Percentiles rank a stretch among this genome's conserved stretches.
Conservation (phyloP, 2,797 vertebrate genomes). For the Gambusia yucatana region DNA sequence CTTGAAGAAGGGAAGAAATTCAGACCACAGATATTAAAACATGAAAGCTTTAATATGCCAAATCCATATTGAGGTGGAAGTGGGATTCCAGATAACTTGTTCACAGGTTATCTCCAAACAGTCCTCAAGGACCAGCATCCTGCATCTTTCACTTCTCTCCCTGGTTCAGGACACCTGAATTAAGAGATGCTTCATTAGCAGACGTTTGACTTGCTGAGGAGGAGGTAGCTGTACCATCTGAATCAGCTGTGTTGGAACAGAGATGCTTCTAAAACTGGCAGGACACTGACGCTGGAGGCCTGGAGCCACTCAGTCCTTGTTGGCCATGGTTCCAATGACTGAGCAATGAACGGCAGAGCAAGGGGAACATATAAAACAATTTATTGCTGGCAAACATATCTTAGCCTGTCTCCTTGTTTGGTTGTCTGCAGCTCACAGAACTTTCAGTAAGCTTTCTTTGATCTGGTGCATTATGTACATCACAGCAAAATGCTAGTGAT, state of each 20-base stretch:
- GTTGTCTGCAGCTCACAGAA: too few relatives aligned
- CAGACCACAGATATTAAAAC: neutral
- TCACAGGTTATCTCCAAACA: too few relatives aligned
- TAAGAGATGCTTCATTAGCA: neutral
- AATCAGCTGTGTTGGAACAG: neutral
- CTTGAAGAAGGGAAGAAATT: neutral
- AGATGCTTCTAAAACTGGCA: neutral
- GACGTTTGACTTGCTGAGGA: neutral
- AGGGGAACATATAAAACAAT: too few relatives aligned
- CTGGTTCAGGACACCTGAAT: neutral
- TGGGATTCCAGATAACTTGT: too few relatives aligned
- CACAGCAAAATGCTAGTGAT: neutral
- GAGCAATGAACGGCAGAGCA: too few relatives aligned
- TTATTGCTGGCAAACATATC: too few relatives aligned
- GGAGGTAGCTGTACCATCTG: neutral
- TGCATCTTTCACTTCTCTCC: neutral
- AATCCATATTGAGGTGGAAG: neutral
- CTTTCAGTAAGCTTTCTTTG: too few relatives aligned
- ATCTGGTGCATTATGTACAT: too few relatives aligned
- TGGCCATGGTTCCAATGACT: too few relatives aligned
- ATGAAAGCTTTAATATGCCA: neutral
- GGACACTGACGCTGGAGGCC: neutral
- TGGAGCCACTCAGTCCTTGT: neutral
- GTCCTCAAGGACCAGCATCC: neutral
- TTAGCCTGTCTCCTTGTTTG: too few relatives aligned